phyloP scores from a whole-genome alignment of 2,113 vertebrate genomes.

The Nicator chloris region DNA sequence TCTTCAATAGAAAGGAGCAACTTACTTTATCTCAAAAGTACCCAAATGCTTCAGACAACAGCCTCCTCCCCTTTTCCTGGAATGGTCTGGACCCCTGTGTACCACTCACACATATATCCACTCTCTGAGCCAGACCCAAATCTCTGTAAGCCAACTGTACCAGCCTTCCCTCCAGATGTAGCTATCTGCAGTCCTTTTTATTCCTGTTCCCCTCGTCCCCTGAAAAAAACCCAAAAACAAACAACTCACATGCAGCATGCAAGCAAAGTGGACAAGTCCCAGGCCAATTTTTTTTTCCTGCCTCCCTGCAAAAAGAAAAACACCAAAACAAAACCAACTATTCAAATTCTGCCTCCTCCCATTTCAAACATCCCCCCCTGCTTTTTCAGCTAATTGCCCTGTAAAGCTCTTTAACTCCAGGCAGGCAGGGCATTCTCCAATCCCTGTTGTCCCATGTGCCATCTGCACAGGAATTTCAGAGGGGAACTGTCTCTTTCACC shows the following conservation, averaged over 20 bases:
- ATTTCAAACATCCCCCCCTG: background rate
- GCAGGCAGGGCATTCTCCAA: background rate
- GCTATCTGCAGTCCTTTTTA: background rate
- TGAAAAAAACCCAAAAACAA: background rate
- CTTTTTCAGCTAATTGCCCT: background rate
- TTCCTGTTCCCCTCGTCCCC: background rate
- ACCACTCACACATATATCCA: background rate
- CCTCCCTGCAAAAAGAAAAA: background rate
- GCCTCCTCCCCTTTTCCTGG: background rate
- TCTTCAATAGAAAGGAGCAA: background rate
- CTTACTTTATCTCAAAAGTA: background rate
- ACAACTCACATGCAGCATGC: background rate
- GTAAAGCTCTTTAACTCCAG: background rate
- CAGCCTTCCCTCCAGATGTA: background rate
- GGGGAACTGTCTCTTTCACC: background rate
- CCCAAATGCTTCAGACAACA: background rate
- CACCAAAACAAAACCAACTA: background rate
- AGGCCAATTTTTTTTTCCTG: background rate
- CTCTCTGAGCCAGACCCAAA: background rate
- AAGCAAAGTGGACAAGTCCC: background rate
- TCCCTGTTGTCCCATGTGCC: accelerated
- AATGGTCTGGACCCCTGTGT: background rate
- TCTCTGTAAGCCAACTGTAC: background rate
- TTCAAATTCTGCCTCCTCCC: background rate
- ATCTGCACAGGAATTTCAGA: background rate